Base-by-base conservation (phyloP, 2,113 vertebrate species). In the Neofelis nebulosa region DNA sequence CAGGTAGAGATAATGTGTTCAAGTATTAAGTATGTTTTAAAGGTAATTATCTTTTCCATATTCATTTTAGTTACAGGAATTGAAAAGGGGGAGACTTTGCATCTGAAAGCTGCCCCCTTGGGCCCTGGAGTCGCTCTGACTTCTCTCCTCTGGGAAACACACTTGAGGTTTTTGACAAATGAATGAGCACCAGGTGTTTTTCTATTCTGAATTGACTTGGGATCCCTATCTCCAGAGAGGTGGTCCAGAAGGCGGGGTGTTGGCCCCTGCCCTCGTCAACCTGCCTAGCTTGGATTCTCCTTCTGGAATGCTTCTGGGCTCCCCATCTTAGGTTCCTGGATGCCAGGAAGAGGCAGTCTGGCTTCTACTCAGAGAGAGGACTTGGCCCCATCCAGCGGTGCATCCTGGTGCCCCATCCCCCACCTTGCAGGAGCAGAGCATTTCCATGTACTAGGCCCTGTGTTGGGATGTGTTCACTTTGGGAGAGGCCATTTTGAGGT, bases 11-110 rank as follows among this genome's bases (percentile, higher is more conserved):
- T 98, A 99, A 98, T 95, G 98, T 97, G 94, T 98, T 98, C 92
- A 87, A 94, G 98, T 98, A 98, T 98, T 98, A 98, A 99, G 98
- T 98, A 98, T 18, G 97, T 98, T 98, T 98, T 98, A 98, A 98
- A 98, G 98, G 97, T 98, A 98, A 98, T 99, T 98, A 98, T 98
- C 98, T 96, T 97, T 98, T 98, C 98, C 23, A 73, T 95, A 97
- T 98, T 98, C 68, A 71, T 98, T 98, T 96, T 57, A 97, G 98
- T 97, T 98, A 97, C 98, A 98, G 97, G 97, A 97, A 97, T 97
- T 96, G 96, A 86, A 97, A 97, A 96, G 93, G 80, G 96, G 78
- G 88, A 91, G 36, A 69, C 92, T 87, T 83, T 55, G 81, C 81
- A 23, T 87, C 33, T 15, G 83, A 91, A 98, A 96, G 94, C 88